Evolutionary conservation across 1,140 invertebrate genomes (phyloP), one percentile per base, ranked within the genome.

Genomic region (Aphaenogaster floridana): DNA sequence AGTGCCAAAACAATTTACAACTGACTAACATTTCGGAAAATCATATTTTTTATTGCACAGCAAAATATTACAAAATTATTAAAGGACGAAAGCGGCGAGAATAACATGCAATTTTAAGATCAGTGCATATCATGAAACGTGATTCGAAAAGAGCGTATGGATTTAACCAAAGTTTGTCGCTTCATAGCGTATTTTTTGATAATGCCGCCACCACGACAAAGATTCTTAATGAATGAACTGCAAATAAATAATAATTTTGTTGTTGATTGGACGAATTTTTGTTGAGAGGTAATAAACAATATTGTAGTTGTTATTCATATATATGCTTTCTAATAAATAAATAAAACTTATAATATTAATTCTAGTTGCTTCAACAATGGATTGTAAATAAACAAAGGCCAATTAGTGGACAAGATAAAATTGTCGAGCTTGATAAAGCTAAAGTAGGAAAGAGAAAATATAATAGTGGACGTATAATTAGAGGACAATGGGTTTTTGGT

Each of bases 341-440:
- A 21, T 21, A 21, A 21, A 21, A 21, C n/a, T 28, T 52, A 59
- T 45, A 7, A 59, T 59, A n/a, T 21, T 21, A 21, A 13, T 36
- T 63, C 11, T 63, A 63, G 61, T 36, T 63, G 36, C 61, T 36
- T 13, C 61, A 63, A 63, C 61, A 63, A 63, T 63, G 28, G 28
- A 36, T 63, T 36, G 9, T 11, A 63, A 34, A 34, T 34, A 36
- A 34, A 63, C 61, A 36, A 63, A 15, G 7, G 13, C 61, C 21
- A 63, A 13, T 63, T 34, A 21, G 57, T 59, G 57, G 57, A 28
- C 0, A 21, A 9, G n/a, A 21, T n/a, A 59, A 59, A 59, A 59
- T 59, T 28, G n/a, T 59, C 6, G 57, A 59, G 21, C 6, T 59
- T 5, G 57, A 59, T 28, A 21, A 59, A 21, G n/a, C 57, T 21